These are phyloP conservation scores for Leucophenga varia DNA, from an alignment of 1,140 invertebrate genomes.

Conservation along the genomic window DNA sequence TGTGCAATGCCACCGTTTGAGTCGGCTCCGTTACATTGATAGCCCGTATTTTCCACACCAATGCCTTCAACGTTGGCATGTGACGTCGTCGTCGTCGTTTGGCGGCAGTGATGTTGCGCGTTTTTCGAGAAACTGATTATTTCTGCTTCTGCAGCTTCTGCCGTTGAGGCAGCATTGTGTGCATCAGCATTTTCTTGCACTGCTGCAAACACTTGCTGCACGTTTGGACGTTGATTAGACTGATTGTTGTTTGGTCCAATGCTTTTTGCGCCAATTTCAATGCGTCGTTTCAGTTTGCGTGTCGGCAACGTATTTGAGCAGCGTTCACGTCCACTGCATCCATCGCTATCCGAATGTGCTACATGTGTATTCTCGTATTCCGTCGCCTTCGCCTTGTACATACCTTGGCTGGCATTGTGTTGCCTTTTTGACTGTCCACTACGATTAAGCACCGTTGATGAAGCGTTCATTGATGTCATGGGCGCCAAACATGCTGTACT, in stretches of 20 bases:
- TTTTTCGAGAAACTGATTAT: background rate
- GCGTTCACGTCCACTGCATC: slow-evolving; percentile 53
- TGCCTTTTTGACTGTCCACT: slow-evolving; percentile 36
- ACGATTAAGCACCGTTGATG: no score
- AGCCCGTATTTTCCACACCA: slow-evolving; percentile 49
- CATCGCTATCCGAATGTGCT: slow-evolving; percentile 54
- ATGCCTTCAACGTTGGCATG: slow-evolving; percentile 5
- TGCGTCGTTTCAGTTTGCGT: slow-evolving; percentile 60
- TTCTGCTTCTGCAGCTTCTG: slow-evolving; percentile 9
- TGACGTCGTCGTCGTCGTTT: slow-evolving; percentile 3
- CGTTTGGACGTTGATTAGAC: slow-evolving; percentile 51
- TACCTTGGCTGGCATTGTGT: slow-evolving; percentile 20
- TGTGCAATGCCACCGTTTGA: slow-evolving; percentile 33
- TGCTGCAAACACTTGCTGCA: slow-evolving; percentile 57
- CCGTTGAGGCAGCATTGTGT: slow-evolving; percentile 1
- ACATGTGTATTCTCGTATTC: slow-evolving; percentile 39
- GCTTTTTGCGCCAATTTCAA: slow-evolving; percentile 57
- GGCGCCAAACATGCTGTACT: slow-evolving; percentile 19
- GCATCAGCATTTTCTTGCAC: slow-evolving; percentile 5
- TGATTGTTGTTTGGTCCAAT: slow-evolving; percentile 41
- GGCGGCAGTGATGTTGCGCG: slow-evolving; percentile 1
- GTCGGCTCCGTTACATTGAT: slow-evolving; percentile 34
- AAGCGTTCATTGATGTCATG: no score
- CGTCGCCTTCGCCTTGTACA: slow-evolving; percentile 29
- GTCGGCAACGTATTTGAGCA: slow-evolving; percentile 59